A percentile compares a stretch with the other conserved stretches of the same genome.
Evolutionary conservation across 2,113 vertebrate species (phyloP).

Genomic region (Xenopus laevis): DNA sequence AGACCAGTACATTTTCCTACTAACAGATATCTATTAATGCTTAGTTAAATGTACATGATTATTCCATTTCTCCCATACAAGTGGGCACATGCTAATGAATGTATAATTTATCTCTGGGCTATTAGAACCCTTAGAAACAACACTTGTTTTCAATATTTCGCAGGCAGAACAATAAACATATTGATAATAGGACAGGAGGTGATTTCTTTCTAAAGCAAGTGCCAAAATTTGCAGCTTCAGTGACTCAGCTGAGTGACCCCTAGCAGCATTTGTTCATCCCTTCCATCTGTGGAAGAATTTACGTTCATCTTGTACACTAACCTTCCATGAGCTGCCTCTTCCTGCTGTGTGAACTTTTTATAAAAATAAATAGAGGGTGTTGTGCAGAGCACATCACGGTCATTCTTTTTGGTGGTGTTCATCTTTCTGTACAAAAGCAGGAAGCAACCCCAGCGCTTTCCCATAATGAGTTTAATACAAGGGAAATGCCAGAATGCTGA

Average conservation of each 20-base stretch:
- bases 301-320: not conserved
- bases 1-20: too few relatives aligned
- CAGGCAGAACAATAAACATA: too few relatives aligned
- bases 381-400: constrained; percentile 14
- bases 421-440: constrained; percentile 58
- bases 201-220: too few relatives aligned
- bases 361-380: constrained; percentile 15
- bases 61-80: too few relatives aligned
- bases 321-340: not conserved
- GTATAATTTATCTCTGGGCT: too few relatives aligned
- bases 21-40: too few relatives aligned
- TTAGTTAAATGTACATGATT: too few relatives aligned
- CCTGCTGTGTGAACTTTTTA: constrained; percentile 10
- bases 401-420: constrained; percentile 15
- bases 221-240: too few relatives aligned
- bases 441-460: constrained; percentile 61
- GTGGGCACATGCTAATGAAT: too few relatives aligned
- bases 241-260: not conserved
- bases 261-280: not conserved
- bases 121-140: too few relatives aligned
- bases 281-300: not conserved
- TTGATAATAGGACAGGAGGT: too few relatives aligned
- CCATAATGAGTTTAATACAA: constrained; percentile 58
- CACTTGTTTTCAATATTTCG: too few relatives aligned
- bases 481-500: constrained; percentile 60